A percentile compares a stretch with the other conserved stretches of the same genome.
phyloP scores from a whole-genome alignment of 1,140 invertebrate species.

The Eriosoma lanigerum region DNA sequence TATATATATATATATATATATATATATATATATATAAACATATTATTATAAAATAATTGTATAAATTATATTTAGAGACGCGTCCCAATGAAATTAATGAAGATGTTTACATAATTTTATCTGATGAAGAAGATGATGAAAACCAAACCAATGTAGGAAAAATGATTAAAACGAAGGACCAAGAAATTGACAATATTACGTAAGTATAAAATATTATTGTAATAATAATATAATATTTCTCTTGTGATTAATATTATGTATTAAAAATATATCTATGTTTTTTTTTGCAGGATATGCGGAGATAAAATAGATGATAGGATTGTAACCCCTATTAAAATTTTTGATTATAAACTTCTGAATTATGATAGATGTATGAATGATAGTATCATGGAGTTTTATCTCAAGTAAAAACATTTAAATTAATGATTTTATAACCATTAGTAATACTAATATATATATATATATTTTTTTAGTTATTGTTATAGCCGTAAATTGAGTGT shows the following conservation, averaged over 20 bases:
- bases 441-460: neutral
- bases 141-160: neutral
- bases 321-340: slow-evolving; percentile 73
- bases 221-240: neutral
- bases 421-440: neutral
- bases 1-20: neutral
- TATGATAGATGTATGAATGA: slow-evolving; percentile 95
- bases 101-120: neutral
- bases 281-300: no score
- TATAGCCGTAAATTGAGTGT: slow-evolving; percentile 72
- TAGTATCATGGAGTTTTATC: slow-evolving; percentile 96
- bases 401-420: slow-evolving; percentile 68
- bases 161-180: no score
- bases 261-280: no score
- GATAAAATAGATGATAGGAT: neutral
- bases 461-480: slow-evolving; percentile 66
- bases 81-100: neutral
- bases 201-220: neutral
- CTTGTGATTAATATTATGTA: neutral
- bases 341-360: slow-evolving; percentile 87
- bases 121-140: slow-evolving; percentile 21
- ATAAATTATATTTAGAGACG: slow-evolving; percentile 4
- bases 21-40: no score
- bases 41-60: no score
- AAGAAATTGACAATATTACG: neutral